Base-by-base conservation (phyloP, 2,113 vertebrate genomes). In the Gymnogyps californianus region DNA sequence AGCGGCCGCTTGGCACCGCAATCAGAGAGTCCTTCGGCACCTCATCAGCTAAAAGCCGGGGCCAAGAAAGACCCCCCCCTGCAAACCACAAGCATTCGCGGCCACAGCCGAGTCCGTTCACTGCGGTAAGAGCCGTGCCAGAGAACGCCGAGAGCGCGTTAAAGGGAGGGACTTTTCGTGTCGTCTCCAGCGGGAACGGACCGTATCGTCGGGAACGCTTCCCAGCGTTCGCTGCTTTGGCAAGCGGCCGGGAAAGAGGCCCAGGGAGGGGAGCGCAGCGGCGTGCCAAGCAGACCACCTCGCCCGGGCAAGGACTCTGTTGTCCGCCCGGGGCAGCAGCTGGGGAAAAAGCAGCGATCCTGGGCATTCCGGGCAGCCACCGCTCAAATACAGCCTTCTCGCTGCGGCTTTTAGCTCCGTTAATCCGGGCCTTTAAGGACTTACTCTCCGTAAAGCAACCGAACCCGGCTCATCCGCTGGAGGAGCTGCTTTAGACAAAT, bases 341-440 rank as follows among this genome's bases (percentile, higher is more conserved):
- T 15, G 74, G 15, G 55, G 19, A 10, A 66, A 28, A 66, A 8
- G 1, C 46, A 5, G 16, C 29, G 19, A 19, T 15, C 19, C 9
- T 0, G 13, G 57, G 28, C 6, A 6, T 5, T 12, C 47, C 1
- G 3, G 34, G 84, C 2, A 64, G 59, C 44, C 24, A 4, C 38
- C 1, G 3, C 8, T 40, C 55, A 0, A 0, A 8, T 3, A 13
- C 28, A 58, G 51, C 40, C 91, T 44, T 16, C 76, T 36, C 51
- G 2, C 24, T 11, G 31, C 28, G 0, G 6, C 58, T 8, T 36
- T 7, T 20, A 12, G 42, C 85, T 21, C 2, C 0, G n/a, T 58
- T 42, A 4, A 28, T 18, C 66, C 3, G 1, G 32, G 47, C 86
- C 58, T 47, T 1, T 0, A 21, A 24, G 57, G 38, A 40, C 38